Evolutionary conservation across 2,797 vertebrate species (phyloP).

Genomic region (Oreochromis mossambicus): DNA sequence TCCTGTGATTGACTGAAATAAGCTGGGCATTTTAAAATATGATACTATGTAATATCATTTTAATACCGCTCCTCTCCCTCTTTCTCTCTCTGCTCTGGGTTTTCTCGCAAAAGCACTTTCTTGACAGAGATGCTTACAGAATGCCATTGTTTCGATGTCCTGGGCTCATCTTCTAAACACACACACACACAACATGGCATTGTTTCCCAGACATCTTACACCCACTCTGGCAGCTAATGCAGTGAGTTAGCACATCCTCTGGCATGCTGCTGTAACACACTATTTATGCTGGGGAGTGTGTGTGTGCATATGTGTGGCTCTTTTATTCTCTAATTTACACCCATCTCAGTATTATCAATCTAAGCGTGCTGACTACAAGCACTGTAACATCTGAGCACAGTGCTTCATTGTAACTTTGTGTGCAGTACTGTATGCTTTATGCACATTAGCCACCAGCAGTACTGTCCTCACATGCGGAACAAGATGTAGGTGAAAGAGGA

Average conservation of each 20-base stretch:
- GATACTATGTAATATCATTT: slow-evolving; percentile 50
- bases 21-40: slow-evolving; percentile 35
- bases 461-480: slow-evolving; percentile 44
- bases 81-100: slow-evolving; percentile 15
- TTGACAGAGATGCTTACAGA: slow-evolving; percentile 69
- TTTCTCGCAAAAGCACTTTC: slow-evolving; percentile 64
- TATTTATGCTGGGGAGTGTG: slow-evolving; percentile 23
- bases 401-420: not conserved
- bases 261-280: slow-evolving; percentile 62
- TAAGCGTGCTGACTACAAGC: not conserved
- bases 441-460: slow-evolving; percentile 12
- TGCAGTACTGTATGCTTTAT: not conserved
- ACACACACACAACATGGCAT: slow-evolving; percentile 69
- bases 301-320: not conserved
- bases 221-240: slow-evolving; percentile 59
- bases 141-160: slow-evolving; percentile 65
- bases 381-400: slow-evolving; percentile 14
- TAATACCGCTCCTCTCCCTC: slow-evolving; percentile 27
- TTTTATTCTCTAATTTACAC: slow-evolving; percentile 1
- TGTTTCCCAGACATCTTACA: slow-evolving; percentile 77
- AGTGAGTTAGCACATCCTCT: slow-evolving; percentile 73
- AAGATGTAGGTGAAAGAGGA: not conserved
- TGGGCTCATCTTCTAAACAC: slow-evolving; percentile 19
- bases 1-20: slow-evolving; percentile 44
- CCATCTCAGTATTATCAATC: not conserved